A percentile compares a stretch with the other conserved stretches of the same genome.
phyloP scores from a whole-genome alignment of 2,888 invertebrate species.

The Adelognathus sp. region DNA sequence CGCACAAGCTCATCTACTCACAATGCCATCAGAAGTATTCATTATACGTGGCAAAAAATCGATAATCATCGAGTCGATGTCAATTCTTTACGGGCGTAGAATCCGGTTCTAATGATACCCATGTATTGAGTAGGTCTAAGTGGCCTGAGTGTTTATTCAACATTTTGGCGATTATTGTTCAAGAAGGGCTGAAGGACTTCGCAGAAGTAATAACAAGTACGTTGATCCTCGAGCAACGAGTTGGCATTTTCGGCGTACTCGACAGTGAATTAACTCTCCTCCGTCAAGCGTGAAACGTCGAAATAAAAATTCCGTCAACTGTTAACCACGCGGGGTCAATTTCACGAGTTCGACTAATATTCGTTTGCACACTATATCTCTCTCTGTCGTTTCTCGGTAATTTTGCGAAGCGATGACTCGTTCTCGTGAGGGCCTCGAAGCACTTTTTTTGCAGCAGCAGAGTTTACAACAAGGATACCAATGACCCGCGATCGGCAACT shows the following conservation, averaged over 20 bases:
- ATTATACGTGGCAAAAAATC: not conserved
- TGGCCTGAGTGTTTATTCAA: too few species aligned
- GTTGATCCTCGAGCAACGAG: constrained; percentile 30
- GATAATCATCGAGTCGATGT: constrained; percentile 31
- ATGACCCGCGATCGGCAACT: constrained; percentile 19
- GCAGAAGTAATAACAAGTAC: constrained; percentile 43
- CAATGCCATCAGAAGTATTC: too few species aligned
- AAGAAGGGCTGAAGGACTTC: too few species aligned
- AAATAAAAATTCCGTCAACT: constrained; percentile 35
- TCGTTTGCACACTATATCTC: constrained; percentile 30
- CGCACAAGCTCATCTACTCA: too few species aligned
- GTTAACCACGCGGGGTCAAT: constrained; percentile 49
- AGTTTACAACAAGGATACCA: not conserved
- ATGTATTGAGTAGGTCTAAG: too few species aligned
- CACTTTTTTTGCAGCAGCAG: not conserved
- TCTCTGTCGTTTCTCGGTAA: constrained; percentile 27
- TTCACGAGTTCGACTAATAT: constrained; percentile 52
- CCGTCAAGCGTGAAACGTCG: constrained; percentile 44
- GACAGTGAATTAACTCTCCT: constrained; percentile 19
- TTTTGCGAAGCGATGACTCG: constrained; percentile 4
- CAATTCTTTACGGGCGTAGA: too few species aligned
- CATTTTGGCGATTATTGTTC: too few species aligned
- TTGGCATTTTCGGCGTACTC: constrained; percentile 10
- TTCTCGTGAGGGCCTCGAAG: not conserved
- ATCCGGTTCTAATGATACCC: too few species aligned